Percentiles rank a stretch among this genome's conserved stretches.
Evolutionary conservation across 1,140 invertebrate genomes (phyloP).

Genomic region (Nasonia longicornis): DNA sequence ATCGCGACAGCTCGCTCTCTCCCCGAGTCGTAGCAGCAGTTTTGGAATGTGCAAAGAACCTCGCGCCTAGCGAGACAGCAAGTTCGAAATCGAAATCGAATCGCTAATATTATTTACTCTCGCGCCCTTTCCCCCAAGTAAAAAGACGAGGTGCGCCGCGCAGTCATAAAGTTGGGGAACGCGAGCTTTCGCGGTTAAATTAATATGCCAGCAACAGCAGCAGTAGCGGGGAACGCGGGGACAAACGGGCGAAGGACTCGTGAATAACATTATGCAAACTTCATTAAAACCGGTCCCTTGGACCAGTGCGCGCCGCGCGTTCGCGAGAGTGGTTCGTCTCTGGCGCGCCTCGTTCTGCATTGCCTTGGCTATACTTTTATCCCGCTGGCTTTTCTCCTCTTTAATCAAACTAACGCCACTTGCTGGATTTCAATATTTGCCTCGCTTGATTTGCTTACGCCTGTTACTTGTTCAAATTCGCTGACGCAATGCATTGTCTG

Average conservation of each 20-base stretch:
- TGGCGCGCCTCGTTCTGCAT: slow-evolving; percentile 22
- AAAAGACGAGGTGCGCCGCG: neutral
- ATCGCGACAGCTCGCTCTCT: neutral
- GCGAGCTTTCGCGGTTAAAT: slow-evolving; percentile 48
- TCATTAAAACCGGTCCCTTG: slow-evolving; percentile 55
- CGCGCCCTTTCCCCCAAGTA: neutral
- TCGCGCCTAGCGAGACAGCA: neutral
- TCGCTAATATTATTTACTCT: slow-evolving; percentile 9
- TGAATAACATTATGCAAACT: slow-evolving; percentile 58
- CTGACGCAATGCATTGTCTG: neutral
- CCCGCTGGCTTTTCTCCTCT: neutral
- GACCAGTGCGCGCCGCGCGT: slow-evolving; percentile 31
- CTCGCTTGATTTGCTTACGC: neutral
- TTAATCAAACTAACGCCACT: slow-evolving; percentile 8
- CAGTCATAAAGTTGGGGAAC: slow-evolving; percentile 39
- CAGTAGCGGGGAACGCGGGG: neutral
- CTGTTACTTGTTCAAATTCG: neutral
- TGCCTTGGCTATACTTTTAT: slow-evolving; percentile 12
- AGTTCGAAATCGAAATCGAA: slow-evolving; percentile 26
- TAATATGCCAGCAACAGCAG: slow-evolving; percentile 50
- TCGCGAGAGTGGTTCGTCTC: slow-evolving; percentile 38
- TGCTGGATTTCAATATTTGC: slow-evolving; percentile 16
- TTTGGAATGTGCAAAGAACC: neutral
- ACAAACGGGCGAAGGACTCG: slow-evolving; percentile 50
- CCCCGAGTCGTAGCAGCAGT: neutral